Conservation (phyloP, 1,140 invertebrate genomes). For the Prorops nasuta region DNA sequence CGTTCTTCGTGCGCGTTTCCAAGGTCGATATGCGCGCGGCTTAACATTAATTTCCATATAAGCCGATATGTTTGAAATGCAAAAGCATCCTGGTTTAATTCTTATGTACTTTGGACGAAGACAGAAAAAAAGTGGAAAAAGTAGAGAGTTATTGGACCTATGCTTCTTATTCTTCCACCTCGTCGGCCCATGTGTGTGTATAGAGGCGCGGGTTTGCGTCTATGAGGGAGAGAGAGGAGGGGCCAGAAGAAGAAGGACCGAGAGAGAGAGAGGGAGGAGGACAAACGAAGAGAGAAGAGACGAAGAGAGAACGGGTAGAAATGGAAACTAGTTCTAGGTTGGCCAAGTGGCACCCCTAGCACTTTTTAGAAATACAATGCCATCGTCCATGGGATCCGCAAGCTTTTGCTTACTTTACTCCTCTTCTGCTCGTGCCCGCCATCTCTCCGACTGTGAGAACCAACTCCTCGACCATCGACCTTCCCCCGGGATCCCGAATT, state of each 20-base stretch:
- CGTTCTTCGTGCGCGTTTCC: no score
- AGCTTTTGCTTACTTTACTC: slow-evolving; percentile 11
- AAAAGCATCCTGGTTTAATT: slow-evolving; percentile 30
- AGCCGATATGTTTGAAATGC: slow-evolving; percentile 49
- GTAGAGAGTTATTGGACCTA: no score
- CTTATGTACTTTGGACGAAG: slow-evolving; percentile 9
- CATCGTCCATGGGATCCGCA: slow-evolving; percentile 30
- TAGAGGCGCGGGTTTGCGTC: no score
- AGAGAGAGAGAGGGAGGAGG: slow-evolving; percentile 15
- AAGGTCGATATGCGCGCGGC: slow-evolving; percentile 38
- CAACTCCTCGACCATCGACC: no score
- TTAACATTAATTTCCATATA: slow-evolving; percentile 49
- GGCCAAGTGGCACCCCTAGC: slow-evolving; percentile 23
- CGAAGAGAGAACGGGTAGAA: slow-evolving; percentile 29
- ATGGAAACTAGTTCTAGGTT: slow-evolving; percentile 31
- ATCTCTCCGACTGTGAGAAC: no score
- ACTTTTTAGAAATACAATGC: slow-evolving; percentile 26
- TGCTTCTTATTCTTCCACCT: no score
- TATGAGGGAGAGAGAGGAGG: slow-evolving; percentile 16
- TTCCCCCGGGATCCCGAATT: slow-evolving; percentile 11
- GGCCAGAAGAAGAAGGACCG: slow-evolving; percentile 10
- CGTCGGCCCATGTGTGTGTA: no score
- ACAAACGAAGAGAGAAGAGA: slow-evolving; percentile 2
- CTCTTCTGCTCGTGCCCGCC: slow-evolving; percentile 1
- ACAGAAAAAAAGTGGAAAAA: slow-evolving; percentile 18